These are phyloP conservation scores for Whitmania pigra DNA, from an alignment of 1,140 invertebrate species.

Conservation along the genomic window DNA sequence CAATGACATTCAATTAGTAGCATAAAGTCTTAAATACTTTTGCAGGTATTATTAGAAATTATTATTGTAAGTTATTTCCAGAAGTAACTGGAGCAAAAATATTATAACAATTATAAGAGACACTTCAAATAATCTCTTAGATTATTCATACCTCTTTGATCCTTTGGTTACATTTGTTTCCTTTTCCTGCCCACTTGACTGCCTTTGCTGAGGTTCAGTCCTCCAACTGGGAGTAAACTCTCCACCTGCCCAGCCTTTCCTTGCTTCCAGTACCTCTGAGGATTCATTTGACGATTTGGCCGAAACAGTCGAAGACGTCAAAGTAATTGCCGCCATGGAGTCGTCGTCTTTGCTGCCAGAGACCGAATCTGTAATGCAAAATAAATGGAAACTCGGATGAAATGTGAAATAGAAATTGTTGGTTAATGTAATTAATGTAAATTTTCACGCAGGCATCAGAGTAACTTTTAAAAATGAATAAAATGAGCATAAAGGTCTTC, in stretches of 20 bases:
- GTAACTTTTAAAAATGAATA: too few relatives aligned
- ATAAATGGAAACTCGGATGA: too few relatives aligned
- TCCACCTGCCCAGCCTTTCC: conserved; percentile 18
- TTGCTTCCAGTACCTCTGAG: neutral
- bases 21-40: neutral
- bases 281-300: too few relatives aligned
- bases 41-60: neutral
- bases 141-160: neutral
- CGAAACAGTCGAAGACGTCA: too few relatives aligned
- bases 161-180: conserved; percentile 2
- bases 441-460: too few relatives aligned
- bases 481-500: too few relatives aligned
- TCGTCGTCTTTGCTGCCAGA: too few relatives aligned
- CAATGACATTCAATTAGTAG: neutral
- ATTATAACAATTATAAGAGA: neutral
- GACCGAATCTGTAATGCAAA: too few relatives aligned
- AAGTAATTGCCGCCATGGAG: too few relatives aligned
- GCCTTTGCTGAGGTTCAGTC: neutral
- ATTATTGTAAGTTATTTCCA: neutral
- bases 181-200: neutral
- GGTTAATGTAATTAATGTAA: too few relatives aligned
- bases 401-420: too few relatives aligned
- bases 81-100: neutral
- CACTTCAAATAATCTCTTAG: neutral
- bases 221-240: conserved; percentile 18